These are phyloP conservation scores for Gavia stellata DNA, from an alignment of 2,113 vertebrate species.

Conservation along the genomic window DNA sequence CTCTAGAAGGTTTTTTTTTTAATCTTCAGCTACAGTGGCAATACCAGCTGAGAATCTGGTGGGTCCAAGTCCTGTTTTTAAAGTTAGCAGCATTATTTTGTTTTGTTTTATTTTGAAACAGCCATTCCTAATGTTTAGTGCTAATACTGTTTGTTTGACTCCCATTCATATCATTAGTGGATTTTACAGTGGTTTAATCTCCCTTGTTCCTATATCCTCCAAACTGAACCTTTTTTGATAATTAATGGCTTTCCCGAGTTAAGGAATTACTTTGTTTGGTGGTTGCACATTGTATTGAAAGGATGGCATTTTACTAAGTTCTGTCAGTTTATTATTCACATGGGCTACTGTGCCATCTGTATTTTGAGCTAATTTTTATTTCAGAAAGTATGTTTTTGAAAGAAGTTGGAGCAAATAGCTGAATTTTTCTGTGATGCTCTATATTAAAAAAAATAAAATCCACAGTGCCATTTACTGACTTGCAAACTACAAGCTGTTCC, in stretches of 20 bases:
- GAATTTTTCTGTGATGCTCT: background rate
- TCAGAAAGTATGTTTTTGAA: background rate
- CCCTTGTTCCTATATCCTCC: background rate
- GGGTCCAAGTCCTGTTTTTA: background rate
- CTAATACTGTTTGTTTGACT: background rate
- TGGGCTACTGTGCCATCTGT: background rate
- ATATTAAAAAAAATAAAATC: background rate
- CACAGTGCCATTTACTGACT: background rate
- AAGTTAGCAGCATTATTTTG: background rate
- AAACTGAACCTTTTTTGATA: background rate
- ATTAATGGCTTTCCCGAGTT: background rate
- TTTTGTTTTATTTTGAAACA: background rate
- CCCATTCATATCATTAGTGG: background rate
- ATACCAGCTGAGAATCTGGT: background rate
- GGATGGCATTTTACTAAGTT: background rate
- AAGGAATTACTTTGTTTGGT: background rate
- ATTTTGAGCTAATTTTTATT: background rate
- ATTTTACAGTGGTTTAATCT: background rate
- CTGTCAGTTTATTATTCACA: background rate
- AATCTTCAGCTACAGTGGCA: background rate
- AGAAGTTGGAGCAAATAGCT: background rate
- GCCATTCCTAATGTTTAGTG: background rate
- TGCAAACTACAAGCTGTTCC: background rate
- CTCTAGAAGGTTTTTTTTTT: background rate
- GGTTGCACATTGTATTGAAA: background rate